Evolutionary conservation across 2,888 invertebrate genomes (phyloP), one percentile per base, ranked within the genome.

Genomic region (Drosophila niveifrons): DNA sequence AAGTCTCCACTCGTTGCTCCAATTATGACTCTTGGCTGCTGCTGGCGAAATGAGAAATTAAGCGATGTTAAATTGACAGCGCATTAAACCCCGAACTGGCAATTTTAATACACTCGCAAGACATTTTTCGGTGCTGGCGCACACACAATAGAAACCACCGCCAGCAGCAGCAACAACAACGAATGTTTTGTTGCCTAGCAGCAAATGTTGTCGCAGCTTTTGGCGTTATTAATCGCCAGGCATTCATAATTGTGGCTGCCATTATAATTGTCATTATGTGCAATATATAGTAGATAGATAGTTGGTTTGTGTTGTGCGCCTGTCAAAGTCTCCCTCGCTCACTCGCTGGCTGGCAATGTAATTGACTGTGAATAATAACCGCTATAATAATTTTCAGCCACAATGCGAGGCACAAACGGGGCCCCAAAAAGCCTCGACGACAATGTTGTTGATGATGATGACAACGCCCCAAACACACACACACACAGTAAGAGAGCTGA

Each of bases 331-430:
- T 86, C 75, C 75, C 66, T 71, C 52, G 72, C 72, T 58, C 48
- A 13, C 51, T 50, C 36, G 51, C 28, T 62, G 44, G 57, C 57
- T 70, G 88, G 75, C 78, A 86, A 90, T 88, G 85, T 90, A 86
- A 86, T 86, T 86, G 85, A 86, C 89, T 86, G 85, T 90, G 83
- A 86, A 90, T 90, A 86, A 86, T 86, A 90, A 88, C 85, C 89
- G 85, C 90, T 75, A 90, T 86, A 86, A 88, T 90, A 89, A 89
- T 86, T 88, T 89, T 82, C 90, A 82, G 85, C 75, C 79, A 73
- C 78, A 78, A 65, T 69, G 69, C 62, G 78, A 72, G 64, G 78
- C 66, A 62, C 69, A 69, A 52, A 51, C n/a, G 15, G 48, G 62
- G 28, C 44, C 44, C 66, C 80, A 67, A 70, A 67, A 62, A 51